These are phyloP conservation scores for Eptesicus fuscus DNA, from an alignment of 2,113 vertebrate genomes.

Conservation along the genomic window DNA sequence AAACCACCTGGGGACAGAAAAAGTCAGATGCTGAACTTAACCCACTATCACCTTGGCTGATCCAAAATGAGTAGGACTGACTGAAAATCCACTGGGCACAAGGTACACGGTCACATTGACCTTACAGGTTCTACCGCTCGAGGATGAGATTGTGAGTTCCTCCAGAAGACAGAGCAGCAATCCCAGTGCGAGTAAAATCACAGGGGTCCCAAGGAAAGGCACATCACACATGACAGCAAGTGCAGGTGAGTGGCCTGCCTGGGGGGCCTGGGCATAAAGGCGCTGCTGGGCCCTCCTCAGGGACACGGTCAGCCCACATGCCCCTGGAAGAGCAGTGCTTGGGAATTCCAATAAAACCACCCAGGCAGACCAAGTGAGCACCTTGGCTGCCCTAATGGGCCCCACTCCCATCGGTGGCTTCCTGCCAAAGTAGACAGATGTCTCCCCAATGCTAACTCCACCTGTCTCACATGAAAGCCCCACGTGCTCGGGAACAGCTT, in stretches of 20 bases:
- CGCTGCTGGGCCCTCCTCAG: not conserved
- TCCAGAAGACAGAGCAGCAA: not conserved
- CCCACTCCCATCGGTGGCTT: not conserved
- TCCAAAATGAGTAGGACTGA: not conserved
- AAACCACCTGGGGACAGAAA: not conserved
- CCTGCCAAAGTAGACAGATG: not conserved
- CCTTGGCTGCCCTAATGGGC: too few species aligned
- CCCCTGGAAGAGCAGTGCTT: not conserved
- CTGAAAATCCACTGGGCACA: slow-evolving; percentile 48
- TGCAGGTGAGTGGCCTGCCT: not conserved
- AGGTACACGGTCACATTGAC: slow-evolving; percentile 11
- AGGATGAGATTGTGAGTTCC: not conserved
- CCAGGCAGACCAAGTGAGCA: not conserved
- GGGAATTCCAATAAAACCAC: not conserved
- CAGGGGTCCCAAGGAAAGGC: not conserved
- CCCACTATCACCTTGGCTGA: slow-evolving; percentile 18
- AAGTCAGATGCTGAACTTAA: not conserved
- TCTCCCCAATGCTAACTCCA: slow-evolving; percentile 3
- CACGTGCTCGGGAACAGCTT: slow-evolving; percentile 55
- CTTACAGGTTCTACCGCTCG: not conserved
- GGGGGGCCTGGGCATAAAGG: not conserved
- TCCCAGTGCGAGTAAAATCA: not conserved
- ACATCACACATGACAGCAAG: not conserved
- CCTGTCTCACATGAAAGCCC: slow-evolving; percentile 56
- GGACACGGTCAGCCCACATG: not conserved